These are phyloP conservation scores for Proisotoma minuta DNA, from an alignment of 2,888 invertebrate genomes.

Conservation along the genomic window DNA sequence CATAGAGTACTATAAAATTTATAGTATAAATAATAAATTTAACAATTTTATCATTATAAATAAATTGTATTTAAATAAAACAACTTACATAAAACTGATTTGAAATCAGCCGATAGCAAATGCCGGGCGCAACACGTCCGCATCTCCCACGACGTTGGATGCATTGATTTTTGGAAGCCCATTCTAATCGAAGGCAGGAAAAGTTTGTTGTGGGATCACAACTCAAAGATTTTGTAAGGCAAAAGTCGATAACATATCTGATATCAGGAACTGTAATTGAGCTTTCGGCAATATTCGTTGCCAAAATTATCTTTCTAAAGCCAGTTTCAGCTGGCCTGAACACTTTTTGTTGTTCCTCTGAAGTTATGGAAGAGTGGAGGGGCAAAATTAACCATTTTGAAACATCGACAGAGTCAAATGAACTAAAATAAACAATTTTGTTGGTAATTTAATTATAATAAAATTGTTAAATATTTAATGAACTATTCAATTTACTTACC, in stretches of 20 bases:
- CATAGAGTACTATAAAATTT: constrained; percentile 11
- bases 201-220: constrained; percentile 74
- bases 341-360: constrained; percentile 66
- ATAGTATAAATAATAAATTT: not conserved
- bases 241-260: constrained; percentile 82
- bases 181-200: constrained; percentile 68
- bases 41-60: not conserved
- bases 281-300: constrained; percentile 89
- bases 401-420: constrained; percentile 13
- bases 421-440: constrained; percentile 5
- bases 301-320: constrained; percentile 74
- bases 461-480: not conserved
- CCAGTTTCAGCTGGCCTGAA: constrained; percentile 61
- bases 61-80: not conserved
- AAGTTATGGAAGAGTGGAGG: constrained; percentile 72
- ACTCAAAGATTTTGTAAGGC: constrained; percentile 75
- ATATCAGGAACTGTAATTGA: constrained; percentile 86
- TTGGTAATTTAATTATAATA: not conserved
- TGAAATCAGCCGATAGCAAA: constrained; percentile 73
- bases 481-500: not conserved
- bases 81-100: constrained; percentile 60
- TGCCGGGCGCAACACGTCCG: constrained; percentile 76
- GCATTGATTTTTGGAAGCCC: constrained; percentile 88
- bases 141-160: constrained; percentile 85
- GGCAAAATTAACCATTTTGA: constrained; percentile 48